These are phyloP conservation scores for Pampusana beccarii DNA, from an alignment of 2,113 vertebrate species.

Conservation along the genomic window DNA sequence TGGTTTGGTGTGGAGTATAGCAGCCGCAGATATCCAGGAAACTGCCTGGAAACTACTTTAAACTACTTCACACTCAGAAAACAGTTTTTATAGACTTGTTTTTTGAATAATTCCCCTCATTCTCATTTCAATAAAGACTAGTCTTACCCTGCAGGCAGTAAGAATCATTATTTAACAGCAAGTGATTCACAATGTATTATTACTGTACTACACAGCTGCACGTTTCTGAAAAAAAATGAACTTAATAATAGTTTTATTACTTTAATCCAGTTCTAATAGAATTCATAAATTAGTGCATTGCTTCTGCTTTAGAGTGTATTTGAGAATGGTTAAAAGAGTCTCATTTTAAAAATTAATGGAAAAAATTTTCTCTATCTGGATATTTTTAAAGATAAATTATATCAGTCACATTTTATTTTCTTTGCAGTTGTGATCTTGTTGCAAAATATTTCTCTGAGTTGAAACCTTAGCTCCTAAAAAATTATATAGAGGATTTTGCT, in stretches of 20 bases:
- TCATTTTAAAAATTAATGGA: not conserved
- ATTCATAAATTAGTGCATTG: constrained; percentile 9
- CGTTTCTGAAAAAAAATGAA: constrained; percentile 7
- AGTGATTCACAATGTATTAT: not conserved
- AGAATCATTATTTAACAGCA: constrained; percentile 10
- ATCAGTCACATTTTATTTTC: not conserved
- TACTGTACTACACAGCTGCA: not conserved
- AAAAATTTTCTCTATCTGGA: not conserved
- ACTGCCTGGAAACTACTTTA: not conserved
- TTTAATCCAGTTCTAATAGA: constrained; percentile 10
- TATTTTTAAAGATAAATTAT: not conserved
- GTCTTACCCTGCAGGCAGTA: not conserved
- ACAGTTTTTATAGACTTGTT: not conserved
- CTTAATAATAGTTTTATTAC: constrained; percentile 13
- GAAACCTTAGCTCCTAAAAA: not conserved
- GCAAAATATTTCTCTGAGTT: not conserved
- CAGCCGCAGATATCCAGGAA: not conserved
- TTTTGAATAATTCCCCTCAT: not conserved
- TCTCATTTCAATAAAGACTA: not conserved
- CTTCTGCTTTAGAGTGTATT: not conserved
- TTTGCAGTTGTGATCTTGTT: not conserved
- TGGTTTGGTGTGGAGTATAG: not conserved
- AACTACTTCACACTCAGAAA: not conserved
- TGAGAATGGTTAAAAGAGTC: not conserved
- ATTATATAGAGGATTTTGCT: not conserved